phyloP scores from a whole-genome alignment of 2,113 vertebrate genomes.

The Rhynchomys soricoides region DNA sequence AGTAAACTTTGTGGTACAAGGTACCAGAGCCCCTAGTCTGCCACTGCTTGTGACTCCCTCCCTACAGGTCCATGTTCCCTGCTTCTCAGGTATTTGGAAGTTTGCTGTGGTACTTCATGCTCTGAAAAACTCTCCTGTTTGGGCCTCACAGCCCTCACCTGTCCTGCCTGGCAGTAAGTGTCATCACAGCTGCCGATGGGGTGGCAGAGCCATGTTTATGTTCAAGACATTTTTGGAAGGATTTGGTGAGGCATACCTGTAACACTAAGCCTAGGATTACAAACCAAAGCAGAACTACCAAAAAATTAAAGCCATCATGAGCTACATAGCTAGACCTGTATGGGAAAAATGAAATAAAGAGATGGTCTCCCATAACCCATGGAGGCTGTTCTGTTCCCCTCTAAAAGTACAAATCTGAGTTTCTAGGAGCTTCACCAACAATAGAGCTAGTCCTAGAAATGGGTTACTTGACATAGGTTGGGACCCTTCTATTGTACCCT shows the following conservation, averaged over 20 bases:
- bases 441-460: neutral
- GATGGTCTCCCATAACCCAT: neutral
- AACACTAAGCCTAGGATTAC: neutral
- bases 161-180: no score
- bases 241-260: neutral
- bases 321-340: neutral
- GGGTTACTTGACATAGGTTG: neutral
- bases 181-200: neutral
- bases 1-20: slow-evolving; percentile 96
- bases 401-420: neutral
- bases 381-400: no score
- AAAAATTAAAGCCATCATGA: neutral
- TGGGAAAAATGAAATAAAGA: neutral
- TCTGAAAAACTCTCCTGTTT: no score
- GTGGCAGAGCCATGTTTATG: neutral
- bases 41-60: neutral
- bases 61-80: neutral
- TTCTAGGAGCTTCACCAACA: neutral
- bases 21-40: slow-evolving; percentile 78
- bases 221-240: neutral
- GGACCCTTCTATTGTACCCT: neutral
- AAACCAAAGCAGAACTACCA: neutral
- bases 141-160: neutral
- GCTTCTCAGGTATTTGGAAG: no score
- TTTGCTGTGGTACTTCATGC: fast-evolving